Evolutionary conservation across 2,888 invertebrate genomes (phyloP).

Genomic region (Xestia xanthographa): DNA sequence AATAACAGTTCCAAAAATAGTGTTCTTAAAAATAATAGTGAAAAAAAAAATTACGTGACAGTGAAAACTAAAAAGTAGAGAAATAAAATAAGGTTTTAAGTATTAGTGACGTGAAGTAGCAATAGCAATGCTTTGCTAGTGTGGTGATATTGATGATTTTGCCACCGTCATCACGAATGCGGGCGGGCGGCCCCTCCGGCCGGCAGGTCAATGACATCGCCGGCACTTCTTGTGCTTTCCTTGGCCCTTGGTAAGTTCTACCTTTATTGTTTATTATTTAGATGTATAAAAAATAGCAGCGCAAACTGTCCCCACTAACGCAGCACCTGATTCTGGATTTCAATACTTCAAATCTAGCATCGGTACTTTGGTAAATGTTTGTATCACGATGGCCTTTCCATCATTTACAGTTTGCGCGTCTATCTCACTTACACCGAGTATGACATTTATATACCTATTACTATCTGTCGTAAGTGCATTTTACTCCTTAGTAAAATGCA

Average conservation of each 20-base stretch:
- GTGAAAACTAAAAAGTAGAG: slow-evolving; percentile 28
- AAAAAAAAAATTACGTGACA: slow-evolving; percentile 11
- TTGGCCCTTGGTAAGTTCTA: slow-evolving; percentile 83
- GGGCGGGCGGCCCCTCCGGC: slow-evolving; percentile 81
- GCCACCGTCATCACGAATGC: slow-evolving; percentile 80
- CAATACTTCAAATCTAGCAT: neutral
- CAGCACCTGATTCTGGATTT: neutral
- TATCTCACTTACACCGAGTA: neutral
- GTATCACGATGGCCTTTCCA: neutral
- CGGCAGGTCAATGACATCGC: slow-evolving; percentile 89
- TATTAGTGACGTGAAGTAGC: slow-evolving; percentile 17
- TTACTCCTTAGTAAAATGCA: too few relatives aligned
- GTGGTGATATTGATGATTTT: slow-evolving; percentile 80
- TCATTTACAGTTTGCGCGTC: neutral
- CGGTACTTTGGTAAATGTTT: neutral
- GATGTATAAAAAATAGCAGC: neutral
- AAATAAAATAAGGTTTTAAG: neutral
- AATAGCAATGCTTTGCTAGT: slow-evolving; percentile 68
- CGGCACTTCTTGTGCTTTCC: slow-evolving; percentile 82
- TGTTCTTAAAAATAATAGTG: slow-evolving; percentile 1
- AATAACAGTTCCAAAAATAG: slow-evolving; percentile 3
- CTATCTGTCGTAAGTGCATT: neutral
- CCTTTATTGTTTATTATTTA: neutral
- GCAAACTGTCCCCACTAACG: neutral
- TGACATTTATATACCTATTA: neutral